Percentiles rank a stretch among this genome's conserved stretches.
phyloP scores from a whole-genome alignment of 2,797 vertebrate species.

The Danio aesculapii region DNA sequence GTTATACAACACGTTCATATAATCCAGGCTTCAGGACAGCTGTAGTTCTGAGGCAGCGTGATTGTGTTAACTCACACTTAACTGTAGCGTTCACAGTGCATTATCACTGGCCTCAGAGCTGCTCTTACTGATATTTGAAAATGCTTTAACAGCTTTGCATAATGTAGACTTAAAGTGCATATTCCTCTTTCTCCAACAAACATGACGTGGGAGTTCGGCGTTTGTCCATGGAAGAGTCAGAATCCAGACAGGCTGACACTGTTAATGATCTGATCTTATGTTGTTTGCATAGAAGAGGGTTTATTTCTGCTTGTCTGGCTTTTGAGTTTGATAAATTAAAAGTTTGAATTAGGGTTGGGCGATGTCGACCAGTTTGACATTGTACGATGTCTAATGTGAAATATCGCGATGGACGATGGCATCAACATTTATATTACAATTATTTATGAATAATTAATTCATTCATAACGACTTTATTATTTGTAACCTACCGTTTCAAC shows the following conservation, averaged over 20 bases:
- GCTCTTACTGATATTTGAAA: slow-evolving; percentile 17
- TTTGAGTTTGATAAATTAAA: neutral
- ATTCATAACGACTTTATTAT: too few relatives aligned
- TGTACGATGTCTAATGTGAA: too few relatives aligned
- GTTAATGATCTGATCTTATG: neutral
- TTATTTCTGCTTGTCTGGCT: neutral
- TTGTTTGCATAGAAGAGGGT: neutral
- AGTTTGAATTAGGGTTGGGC: neutral
- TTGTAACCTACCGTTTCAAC: too few relatives aligned
- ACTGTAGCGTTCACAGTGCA: slow-evolving; percentile 25
- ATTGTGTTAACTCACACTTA: slow-evolving; percentile 36
- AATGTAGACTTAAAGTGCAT: slow-evolving; percentile 19
- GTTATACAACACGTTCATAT: neutral
- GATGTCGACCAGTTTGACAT: too few relatives aligned
- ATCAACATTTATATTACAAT: too few relatives aligned
- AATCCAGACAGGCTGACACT: too few relatives aligned
- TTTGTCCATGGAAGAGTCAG: too few relatives aligned
- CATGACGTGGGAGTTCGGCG: neutral
- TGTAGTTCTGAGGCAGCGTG: slow-evolving; percentile 12
- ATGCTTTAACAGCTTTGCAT: slow-evolving; percentile 15
- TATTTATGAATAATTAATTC: too few relatives aligned
- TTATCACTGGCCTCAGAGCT: slow-evolving; percentile 13
- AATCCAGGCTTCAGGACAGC: neutral
- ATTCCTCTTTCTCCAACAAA: slow-evolving; percentile 27
- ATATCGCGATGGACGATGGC: too few relatives aligned